Evolutionary conservation across 2,797 vertebrate species (phyloP), one percentile per base, ranked within the genome.

Genomic region (Notamacropus eugenii): DNA sequence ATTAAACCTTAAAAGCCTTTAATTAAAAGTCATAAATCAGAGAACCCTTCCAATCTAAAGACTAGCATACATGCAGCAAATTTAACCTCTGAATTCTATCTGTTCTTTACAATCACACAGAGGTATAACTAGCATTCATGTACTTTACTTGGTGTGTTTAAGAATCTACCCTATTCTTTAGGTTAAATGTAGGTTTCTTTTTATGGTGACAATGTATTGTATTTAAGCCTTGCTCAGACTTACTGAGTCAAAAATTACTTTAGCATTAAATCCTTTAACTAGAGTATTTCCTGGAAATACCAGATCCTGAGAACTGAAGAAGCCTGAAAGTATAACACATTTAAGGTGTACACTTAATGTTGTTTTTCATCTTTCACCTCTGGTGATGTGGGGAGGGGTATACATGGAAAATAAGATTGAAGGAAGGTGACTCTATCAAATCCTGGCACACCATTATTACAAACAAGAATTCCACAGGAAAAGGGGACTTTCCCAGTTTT

Each of bases 1-100:
- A 98, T 98, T 98, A 97, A 98, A 98, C 94, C 96, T 97, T 97
- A 97, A 98, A 98, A 98, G 92, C 93, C 97, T 96, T 97, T 98
- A 98, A 98, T 98, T 98, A 98, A 98, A 98, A 98, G 97, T 93
- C 93, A 97, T 98, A 98, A 98, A 98, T 98, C 98, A 98, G 95
- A 98, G 97, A 97, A 94, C 96, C 11, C 90, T 95, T 96, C 94
- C 97, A 5, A 14, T 55, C 92, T 90, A 62, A 95, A 95, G 92
- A 56, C 34, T 91, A 54, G 55, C 96, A 82, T 19, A 57, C 46
- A 54, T 82, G 29, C 29, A 92, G 96, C 13, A 90, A 91, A 93
- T 87, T 95, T 54, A 27, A 4, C 28, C 50, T 40, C 93, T 93
- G 93, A 91, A 97, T 91, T 90, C 74, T 95, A 55, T 29, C 54